A percentile compares a stretch with the other conserved stretches of the same genome.
Conservation (phyloP, 2,888 invertebrate species). For the Pyrrhia umbra region DNA sequence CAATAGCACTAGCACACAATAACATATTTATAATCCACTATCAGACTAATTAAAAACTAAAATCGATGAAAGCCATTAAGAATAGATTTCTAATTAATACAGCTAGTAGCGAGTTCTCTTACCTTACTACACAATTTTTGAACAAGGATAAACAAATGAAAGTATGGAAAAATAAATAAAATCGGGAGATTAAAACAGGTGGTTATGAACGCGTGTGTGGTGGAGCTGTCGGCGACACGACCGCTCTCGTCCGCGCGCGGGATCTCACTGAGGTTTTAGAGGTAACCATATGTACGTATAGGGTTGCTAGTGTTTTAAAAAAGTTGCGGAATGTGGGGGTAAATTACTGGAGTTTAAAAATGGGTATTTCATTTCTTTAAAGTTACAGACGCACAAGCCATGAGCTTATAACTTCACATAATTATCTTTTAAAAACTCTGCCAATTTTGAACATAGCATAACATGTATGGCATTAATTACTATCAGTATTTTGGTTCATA, state of each 20-base stretch:
- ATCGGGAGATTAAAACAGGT: constrained; percentile 24
- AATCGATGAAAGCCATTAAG: background rate
- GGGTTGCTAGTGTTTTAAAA: constrained; percentile 16
- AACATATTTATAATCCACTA: background rate
- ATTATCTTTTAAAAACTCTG: too few species aligned
- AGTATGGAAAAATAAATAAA: constrained; percentile 14
- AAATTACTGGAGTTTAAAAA: background rate
- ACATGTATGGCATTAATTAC: too few species aligned
- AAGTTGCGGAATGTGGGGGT: background rate
- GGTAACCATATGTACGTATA: background rate
- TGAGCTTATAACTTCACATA: too few species aligned
- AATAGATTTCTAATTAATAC: too few species aligned
- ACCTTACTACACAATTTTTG: background rate
- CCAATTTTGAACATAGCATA: too few species aligned
- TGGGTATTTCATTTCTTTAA: too few species aligned
- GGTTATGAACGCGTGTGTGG: constrained; percentile 21
- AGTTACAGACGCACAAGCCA: too few species aligned
- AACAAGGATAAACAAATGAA: background rate
- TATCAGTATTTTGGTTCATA: too few species aligned
- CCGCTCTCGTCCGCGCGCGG: background rate
- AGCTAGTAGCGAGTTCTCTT: background rate
- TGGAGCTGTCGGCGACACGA: background rate
- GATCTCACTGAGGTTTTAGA: background rate
- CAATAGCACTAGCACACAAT: background rate
- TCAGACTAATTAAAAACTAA: background rate